phyloP scores from a whole-genome alignment of 1,140 invertebrate genomes.

The Himalopsyche phryganea region DNA sequence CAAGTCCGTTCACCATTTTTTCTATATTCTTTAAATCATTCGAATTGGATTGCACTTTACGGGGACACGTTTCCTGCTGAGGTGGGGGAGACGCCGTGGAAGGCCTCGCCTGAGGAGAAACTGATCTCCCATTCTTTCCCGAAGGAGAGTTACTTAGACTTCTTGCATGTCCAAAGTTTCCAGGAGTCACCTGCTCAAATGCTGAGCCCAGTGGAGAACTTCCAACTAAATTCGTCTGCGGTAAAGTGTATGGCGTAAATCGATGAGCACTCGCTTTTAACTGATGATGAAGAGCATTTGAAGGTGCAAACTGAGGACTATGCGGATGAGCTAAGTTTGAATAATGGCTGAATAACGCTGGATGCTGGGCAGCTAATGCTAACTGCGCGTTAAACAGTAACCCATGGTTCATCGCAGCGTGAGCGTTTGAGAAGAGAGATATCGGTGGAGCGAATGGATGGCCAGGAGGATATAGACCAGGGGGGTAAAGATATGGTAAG shows the following conservation, averaged over 20 bases:
- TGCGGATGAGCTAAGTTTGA: conserved; percentile 44
- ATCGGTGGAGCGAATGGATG: conserved; percentile 68
- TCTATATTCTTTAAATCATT: conserved; percentile 92
- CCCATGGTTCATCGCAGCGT: conserved; percentile 64
- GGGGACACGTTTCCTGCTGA: conserved; percentile 50
- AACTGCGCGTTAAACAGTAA: conserved; percentile 80
- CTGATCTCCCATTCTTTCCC: conserved; percentile 33
- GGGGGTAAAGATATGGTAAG: conserved; percentile 83
- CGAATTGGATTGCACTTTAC: conserved; percentile 48
- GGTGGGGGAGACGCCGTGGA: conserved; percentile 56
- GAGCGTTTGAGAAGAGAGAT: conserved; percentile 54
- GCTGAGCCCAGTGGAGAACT: conserved; percentile 67
- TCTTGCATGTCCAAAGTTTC: conserved; percentile 51
- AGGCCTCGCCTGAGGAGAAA: conserved; percentile 51
- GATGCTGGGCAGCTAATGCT: conserved; percentile 75
- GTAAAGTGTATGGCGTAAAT: conserved; percentile 82
- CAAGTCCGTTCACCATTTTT: conserved; percentile 93
- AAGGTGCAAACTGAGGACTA: conserved; percentile 37
- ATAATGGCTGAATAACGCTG: conserved; percentile 68
- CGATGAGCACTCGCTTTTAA: conserved; percentile 61
- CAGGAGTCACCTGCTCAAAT: conserved; percentile 79
- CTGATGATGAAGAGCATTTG: conserved; percentile 49
- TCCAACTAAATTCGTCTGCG: conserved; percentile 43
- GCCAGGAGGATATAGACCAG: conserved; percentile 73
- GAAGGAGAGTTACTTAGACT: conserved; percentile 66